These are phyloP conservation scores for Neosilurus hyrtlii DNA, from an alignment of 2,797 vertebrate species.

Conservation along the genomic window DNA sequence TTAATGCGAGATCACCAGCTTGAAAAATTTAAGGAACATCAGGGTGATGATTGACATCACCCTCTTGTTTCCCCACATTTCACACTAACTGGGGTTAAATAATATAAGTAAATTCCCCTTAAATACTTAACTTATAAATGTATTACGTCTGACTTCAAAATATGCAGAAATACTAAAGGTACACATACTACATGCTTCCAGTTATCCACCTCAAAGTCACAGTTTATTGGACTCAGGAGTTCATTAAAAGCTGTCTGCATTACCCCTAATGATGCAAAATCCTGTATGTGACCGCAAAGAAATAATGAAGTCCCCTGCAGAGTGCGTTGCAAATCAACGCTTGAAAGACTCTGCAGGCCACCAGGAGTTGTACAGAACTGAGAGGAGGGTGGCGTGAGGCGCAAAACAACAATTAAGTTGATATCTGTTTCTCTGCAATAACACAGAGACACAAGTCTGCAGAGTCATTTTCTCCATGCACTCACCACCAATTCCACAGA, in stretches of 20 bases:
- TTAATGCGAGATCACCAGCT: background rate
- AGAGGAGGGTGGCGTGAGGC: background rate
- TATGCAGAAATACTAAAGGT: background rate
- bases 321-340: constrained; percentile 29
- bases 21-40: no score
- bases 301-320: constrained; percentile 39
- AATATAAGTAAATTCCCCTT: constrained; percentile 7
- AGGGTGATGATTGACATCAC: no score
- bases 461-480: constrained; percentile 23
- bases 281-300: constrained; percentile 30
- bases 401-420: constrained; percentile 43
- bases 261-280: constrained; percentile 21
- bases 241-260: constrained; percentile 29
- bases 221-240: constrained; percentile 17
- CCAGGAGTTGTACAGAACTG: constrained; percentile 15
- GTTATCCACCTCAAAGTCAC: constrained; percentile 23
- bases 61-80: background rate
- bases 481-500: constrained; percentile 13
- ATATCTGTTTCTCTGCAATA: constrained; percentile 50
- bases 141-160: background rate
- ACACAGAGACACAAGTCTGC: constrained; percentile 46
- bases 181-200: background rate
- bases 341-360: constrained; percentile 33
- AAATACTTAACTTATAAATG: background rate
- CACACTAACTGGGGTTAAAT: background rate